These are phyloP conservation scores for Sinodicranocentrus sp. DNA, from an alignment of 2,888 invertebrate species.

Conservation along the genomic window DNA sequence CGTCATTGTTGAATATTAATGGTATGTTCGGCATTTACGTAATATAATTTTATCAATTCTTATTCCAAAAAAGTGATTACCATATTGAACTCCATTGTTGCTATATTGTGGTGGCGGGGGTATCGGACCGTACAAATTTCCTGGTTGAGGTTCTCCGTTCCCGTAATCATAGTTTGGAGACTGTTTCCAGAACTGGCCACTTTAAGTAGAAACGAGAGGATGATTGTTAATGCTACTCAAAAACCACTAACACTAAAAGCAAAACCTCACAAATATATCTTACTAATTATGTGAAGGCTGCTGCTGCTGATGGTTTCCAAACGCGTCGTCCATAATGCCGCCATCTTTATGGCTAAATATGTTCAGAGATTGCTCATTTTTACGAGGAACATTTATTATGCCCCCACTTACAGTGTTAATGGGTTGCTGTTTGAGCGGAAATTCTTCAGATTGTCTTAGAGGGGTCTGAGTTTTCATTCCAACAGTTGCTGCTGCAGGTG, in stretches of 20 bases:
- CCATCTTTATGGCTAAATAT: conserved; percentile 73
- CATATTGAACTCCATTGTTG: conserved; percentile 25
- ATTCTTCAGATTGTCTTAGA: conserved; percentile 45
- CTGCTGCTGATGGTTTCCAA: conserved; percentile 68
- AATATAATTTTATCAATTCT: too few species aligned
- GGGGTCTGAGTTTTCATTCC: conserved; percentile 25
- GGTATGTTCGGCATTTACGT: too few species aligned
- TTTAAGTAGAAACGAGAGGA: too few species aligned
- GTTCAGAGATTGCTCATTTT: conserved; percentile 43
- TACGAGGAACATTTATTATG: conserved; percentile 31
- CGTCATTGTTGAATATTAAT: too few species aligned
- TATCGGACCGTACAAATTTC: conserved; percentile 31
- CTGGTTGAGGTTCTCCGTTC: conserved; percentile 43
- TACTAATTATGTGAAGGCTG: conserved; percentile 63
- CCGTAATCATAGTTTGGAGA: conserved; percentile 56
- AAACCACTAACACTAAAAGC: too few species aligned
- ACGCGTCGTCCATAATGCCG: conserved; percentile 72
- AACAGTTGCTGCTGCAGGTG: background rate
- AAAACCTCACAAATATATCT: conserved; percentile 9
- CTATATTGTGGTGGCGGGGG: conserved; percentile 34
- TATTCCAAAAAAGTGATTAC: too few species aligned
- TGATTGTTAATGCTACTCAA: too few species aligned
- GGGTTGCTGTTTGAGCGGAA: conserved; percentile 15
- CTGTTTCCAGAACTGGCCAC: conserved; percentile 52
- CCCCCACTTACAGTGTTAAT: conserved; percentile 4